phyloP scores from a whole-genome alignment of 2,113 vertebrate species.

The Trachemys scripta region DNA sequence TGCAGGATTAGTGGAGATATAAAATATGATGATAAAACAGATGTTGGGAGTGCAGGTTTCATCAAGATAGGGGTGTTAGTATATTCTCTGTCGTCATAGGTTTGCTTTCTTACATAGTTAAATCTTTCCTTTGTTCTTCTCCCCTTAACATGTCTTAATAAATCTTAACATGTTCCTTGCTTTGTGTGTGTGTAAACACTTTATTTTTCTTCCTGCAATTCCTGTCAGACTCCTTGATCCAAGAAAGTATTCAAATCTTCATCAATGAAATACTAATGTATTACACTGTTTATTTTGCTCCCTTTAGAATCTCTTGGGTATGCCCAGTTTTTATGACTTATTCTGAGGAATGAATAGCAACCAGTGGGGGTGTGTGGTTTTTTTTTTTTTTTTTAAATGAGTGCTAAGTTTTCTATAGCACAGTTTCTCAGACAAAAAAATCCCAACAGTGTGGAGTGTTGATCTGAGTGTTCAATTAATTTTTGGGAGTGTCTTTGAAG shows the following conservation, averaged over 20 bases:
- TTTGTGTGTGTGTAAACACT: not conserved
- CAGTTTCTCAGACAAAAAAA: accelerated
- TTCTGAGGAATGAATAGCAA: not conserved
- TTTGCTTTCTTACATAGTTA: not conserved
- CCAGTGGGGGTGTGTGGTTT: not conserved
- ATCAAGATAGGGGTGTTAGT: accelerated
- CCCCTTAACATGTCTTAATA: not conserved
- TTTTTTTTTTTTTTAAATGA: not conserved
- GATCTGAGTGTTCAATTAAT: not conserved
- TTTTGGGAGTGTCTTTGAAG: not conserved
- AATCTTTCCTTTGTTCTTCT: not conserved
- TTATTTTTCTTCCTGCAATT: not conserved
- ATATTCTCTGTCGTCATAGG: accelerated
- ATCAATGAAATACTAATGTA: not conserved
- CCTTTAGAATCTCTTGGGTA: not conserved
- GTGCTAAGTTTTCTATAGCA: not conserved
- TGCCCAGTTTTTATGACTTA: not conserved
- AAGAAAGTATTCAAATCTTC: not conserved
- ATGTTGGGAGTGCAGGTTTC: not conserved
- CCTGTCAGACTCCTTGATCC: not conserved
- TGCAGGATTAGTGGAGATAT: not conserved
- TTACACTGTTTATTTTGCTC: not conserved
- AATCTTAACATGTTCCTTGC: not conserved
- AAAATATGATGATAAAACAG: not conserved
- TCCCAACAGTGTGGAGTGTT: not conserved